Evolutionary conservation across 2,797 vertebrate genomes (phyloP), one percentile per base, ranked within the genome.

Genomic region (Pangasius djambal): DNA sequence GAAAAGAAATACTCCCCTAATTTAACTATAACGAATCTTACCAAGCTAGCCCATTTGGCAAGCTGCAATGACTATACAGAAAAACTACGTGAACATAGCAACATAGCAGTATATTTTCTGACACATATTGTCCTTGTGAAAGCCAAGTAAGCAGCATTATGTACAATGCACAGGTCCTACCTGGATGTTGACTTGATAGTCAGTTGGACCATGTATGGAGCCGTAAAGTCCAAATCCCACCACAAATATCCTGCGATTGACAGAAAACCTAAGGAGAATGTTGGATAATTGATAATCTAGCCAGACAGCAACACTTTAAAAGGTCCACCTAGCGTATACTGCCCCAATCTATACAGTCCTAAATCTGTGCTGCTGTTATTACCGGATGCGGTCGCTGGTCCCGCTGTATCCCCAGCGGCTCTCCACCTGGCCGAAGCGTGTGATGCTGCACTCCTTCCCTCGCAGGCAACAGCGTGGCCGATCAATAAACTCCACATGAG

Each of bases 371-470:
- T 52, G 40, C 15, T 44, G 2, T 2, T 1, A 40, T 94, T 93
- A 99, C 98, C 98, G 97, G 95, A 99, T 99, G 91, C 98, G 96
- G 96, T 99, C 98, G 61, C 98, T 99, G 70, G 98, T 99, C 88
- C 98, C 98, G 28, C 98, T 99, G 96, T 99, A 99, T 87, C 98
- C 98, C 98, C 98, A 99, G 94, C 98, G 98, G 95, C 98, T 99
- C 95, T 99, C 98, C 94, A 99, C 98, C 94, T 99, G 98, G 95
- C 98, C 98, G 94, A 99, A 99, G 83, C 98, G 98, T 94, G 97
- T 99, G 96, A 99, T 98, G 96, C 97, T 98, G 94, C 97, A 98
- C 93, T 99, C 98, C 94, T 99, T 98, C 88, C 98, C 98, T 7
- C 98, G 96, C 93, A 99, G 97, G 95, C 98, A 99, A 96, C 98